A percentile compares a stretch with the other conserved stretches of the same genome.
phyloP scores from a whole-genome alignment of 2,797 vertebrate species.

The Microctenopoma steveboyesi region DNA sequence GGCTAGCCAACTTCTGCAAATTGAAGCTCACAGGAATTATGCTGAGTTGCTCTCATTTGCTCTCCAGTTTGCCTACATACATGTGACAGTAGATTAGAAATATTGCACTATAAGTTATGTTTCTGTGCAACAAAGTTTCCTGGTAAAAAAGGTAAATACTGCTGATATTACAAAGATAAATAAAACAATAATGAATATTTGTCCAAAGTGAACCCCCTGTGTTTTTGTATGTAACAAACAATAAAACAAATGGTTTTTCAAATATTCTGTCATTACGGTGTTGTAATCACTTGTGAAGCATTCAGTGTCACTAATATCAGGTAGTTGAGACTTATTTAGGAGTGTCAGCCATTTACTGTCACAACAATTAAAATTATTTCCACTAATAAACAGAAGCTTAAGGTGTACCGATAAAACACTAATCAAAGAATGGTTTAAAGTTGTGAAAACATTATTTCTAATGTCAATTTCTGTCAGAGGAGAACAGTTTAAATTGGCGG shows the following conservation, averaged over 20 bases:
- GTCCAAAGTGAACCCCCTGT: conserved; percentile 49
- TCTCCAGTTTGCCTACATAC: neutral
- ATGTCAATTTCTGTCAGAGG: conserved; percentile 74
- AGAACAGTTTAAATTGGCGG: conserved; percentile 66
- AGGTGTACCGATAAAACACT: conserved; percentile 53
- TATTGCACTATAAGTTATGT: conserved; percentile 51
- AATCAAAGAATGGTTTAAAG: conserved; percentile 68
- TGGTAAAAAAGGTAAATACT: conserved; percentile 44
- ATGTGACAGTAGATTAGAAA: conserved; percentile 2
- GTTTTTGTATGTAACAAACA: conserved; percentile 53
- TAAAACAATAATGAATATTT: conserved; percentile 57
- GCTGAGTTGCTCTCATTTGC: conserved; percentile 1
- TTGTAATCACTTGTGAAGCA: conserved; percentile 54
- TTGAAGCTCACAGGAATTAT: conserved; percentile 32
- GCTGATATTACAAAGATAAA: conserved; percentile 56
- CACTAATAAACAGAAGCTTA: conserved; percentile 61
- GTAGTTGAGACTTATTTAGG: conserved; percentile 61
- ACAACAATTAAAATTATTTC: conserved; percentile 79
- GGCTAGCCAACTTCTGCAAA: conserved; percentile 28
- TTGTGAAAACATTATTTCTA: conserved; percentile 71
- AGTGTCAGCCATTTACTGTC: conserved; percentile 66
- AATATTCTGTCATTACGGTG: conserved; percentile 48
- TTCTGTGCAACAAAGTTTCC: conserved; percentile 46
- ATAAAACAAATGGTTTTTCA: conserved; percentile 41
- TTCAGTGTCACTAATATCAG: conserved; percentile 61